phyloP scores from a whole-genome alignment of 1,140 invertebrate species.

The Ceratosolen fusciceps region DNA sequence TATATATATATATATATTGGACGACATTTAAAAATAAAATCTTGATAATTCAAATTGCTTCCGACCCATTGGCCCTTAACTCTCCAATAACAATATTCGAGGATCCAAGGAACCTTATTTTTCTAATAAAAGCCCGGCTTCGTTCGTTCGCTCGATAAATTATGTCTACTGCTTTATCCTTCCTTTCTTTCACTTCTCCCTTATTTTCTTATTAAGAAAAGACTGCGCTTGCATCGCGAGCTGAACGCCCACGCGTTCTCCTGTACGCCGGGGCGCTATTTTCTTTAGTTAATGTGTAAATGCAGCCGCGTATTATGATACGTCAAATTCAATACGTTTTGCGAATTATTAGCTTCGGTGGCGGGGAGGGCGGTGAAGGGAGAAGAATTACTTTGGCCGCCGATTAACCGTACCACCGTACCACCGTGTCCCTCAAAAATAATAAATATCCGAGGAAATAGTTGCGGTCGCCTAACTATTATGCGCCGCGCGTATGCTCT shows the following conservation, averaged over 20 bases:
- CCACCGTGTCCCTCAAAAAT: not conserved
- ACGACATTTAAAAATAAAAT: not conserved
- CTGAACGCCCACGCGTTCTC: too few species aligned
- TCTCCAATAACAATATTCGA: not conserved
- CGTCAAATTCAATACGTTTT: not conserved
- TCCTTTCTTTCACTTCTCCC: too few species aligned
- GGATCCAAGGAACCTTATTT: not conserved
- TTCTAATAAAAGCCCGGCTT: not conserved
- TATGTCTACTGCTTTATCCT: too few species aligned
- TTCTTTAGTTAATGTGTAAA: not conserved
- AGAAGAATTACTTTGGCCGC: too few species aligned
- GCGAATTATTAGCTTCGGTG: too few species aligned
- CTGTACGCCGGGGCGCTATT: not conserved
- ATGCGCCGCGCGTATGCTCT: not conserved
- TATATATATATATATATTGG: not conserved
- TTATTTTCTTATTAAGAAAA: not conserved
- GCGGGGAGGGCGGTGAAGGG: too few species aligned
- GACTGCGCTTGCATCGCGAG: too few species aligned
- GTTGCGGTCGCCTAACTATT: not conserved
- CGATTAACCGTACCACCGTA: not conserved
- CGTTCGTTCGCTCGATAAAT: not conserved
- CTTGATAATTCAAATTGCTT: too few species aligned
- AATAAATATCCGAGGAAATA: slow-evolving; percentile 4
- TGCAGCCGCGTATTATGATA: not conserved
- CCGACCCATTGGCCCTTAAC: not conserved